These are phyloP conservation scores for Carcinoscorpius rotundicauda DNA, from an alignment of 1,140 invertebrate genomes.

Conservation along the genomic window DNA sequence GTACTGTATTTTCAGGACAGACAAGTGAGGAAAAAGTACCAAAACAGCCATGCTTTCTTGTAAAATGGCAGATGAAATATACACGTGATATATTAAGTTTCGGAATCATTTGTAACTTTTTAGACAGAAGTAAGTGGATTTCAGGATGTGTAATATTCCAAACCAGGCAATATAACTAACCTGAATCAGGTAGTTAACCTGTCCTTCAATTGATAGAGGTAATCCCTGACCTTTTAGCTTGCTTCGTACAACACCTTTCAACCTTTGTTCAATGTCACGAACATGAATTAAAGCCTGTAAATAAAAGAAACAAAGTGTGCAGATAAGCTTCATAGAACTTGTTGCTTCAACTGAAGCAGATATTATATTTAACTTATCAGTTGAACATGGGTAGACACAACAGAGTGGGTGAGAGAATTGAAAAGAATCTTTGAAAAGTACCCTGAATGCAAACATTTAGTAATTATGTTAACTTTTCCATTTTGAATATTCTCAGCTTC, in stretches of 20 bases:
- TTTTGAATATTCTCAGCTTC: no score
- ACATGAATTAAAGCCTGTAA: conserved; percentile 60
- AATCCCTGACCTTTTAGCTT: conserved; percentile 28
- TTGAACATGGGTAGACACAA: no score
- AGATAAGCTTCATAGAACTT: not conserved
- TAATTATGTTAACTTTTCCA: no score
- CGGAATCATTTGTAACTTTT: not conserved
- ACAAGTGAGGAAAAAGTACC: not conserved
- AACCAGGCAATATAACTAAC: conserved; percentile 19
- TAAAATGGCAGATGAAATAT: not conserved
- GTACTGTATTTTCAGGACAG: not conserved
- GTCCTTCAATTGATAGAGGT: conserved; percentile 76
- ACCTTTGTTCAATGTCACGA: conserved; percentile 62
- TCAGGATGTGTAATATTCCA: not conserved
- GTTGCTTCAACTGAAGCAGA: no score
- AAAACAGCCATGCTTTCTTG: not conserved
- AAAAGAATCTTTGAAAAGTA: no score
- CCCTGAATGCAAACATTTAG: no score
- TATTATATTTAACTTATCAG: no score
- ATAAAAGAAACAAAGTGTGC: conserved; percentile 9
- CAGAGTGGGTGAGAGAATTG: no score
- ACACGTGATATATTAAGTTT: not conserved
- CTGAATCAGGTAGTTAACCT: conserved; percentile 74
- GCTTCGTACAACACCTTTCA: conserved; percentile 62
- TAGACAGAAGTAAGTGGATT: not conserved